Evolutionary conservation across 2,888 invertebrate species (phyloP), one percentile per base, ranked within the genome.

Genomic region (Synergus japonicus): DNA sequence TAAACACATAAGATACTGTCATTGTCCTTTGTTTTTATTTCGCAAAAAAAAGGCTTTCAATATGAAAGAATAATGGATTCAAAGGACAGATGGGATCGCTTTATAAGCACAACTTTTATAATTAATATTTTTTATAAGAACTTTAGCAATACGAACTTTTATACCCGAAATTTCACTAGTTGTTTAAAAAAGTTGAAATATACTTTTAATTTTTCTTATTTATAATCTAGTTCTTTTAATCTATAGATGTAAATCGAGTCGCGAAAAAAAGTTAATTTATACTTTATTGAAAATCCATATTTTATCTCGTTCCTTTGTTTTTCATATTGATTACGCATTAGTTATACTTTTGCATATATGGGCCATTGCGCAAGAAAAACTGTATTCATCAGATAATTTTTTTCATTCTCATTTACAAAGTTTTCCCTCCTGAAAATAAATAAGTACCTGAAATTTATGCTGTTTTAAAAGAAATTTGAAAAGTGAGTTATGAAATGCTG

Each of bases 291-390:
- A 67, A 13, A 12, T n/a, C 8, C 22, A 67, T 22, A 13, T 7
- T 67, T 46, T 13, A n/a, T 22, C 29, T 67, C 46, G 65, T 41
- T 41, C 41, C 37, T 65, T 41, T 65, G 0, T 7, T 65, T 41
- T 65, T 13, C n/a, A 15, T 65, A 65, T 65, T 65, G 65, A 65
- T 65, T 65, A 65, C 65, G 8, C 65, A 65, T 65, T 65, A 65
- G 41, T 65, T 65, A 65, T 43, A 65, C 65, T 65, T n/a, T 65
- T 65, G 65, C 41, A 15, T 43, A 65, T 65, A 41, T 65, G 43
- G 65, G 65, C 15, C 65, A 65, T 41, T 65, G 37, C 15, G n/a
- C n/a, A 41, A n/a, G n/a, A 65, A 65, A 10, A 41, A 65, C n/a
- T 65, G n/a, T 41, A 65, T 41, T 65, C 41, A 41, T 15, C 41